Evolutionary conservation across 2,888 invertebrate species (phyloP).

Genomic region (Rhyacophila evoluta): DNA sequence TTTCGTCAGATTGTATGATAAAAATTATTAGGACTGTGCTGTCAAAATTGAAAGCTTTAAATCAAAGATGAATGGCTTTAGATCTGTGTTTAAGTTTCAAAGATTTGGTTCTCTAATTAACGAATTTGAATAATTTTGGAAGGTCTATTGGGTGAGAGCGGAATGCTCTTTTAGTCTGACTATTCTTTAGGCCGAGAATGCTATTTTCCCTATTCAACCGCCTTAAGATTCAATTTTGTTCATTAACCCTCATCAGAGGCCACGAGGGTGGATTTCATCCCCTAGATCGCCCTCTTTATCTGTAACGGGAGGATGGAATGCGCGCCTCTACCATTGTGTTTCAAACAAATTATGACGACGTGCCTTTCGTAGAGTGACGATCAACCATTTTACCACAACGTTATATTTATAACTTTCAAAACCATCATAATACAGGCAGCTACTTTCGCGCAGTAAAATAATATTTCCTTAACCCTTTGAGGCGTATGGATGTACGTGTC

Average conservation of each 20-base stretch:
- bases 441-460: too few relatives aligned
- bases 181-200: constrained; percentile 36
- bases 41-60: not conserved
- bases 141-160: not conserved
- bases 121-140: constrained; percentile 21
- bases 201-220: constrained; percentile 46
- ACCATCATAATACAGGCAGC: too few relatives aligned
- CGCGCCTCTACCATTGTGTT: constrained; percentile 45
- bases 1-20: too few relatives aligned
- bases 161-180: constrained; percentile 17
- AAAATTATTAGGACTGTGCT: too few relatives aligned
- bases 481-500: too few relatives aligned
- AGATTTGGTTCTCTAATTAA: constrained; percentile 6
- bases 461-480: too few relatives aligned
- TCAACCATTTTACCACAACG: too few relatives aligned
- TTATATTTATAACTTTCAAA: too few relatives aligned
- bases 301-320: constrained; percentile 22
- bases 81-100: constrained; percentile 3
- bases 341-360: constrained; percentile 55
- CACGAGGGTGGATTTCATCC: constrained; percentile 20
- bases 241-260: constrained; percentile 53
- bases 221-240: constrained; percentile 55
- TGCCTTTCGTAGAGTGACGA: constrained; percentile 34
- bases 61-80: not conserved
- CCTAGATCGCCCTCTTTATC: constrained; percentile 19